Evolutionary conservation across 2,888 invertebrate genomes (phyloP).

Genomic region (Ennomos erosarius): DNA sequence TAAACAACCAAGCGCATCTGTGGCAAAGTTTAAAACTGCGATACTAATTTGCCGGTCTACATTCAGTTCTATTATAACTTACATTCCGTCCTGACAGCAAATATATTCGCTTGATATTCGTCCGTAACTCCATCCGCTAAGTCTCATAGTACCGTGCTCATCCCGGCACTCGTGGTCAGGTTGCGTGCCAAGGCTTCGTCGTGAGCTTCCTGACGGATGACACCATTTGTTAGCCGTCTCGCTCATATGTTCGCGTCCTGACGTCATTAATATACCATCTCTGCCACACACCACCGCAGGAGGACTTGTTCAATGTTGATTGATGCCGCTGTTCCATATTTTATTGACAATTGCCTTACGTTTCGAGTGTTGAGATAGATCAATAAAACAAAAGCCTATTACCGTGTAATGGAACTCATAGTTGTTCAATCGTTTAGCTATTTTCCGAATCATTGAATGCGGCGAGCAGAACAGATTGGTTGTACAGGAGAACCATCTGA

Average conservation of each 20-base stretch:
- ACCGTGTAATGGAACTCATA: too few species aligned
- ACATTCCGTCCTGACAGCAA: constrained; percentile 11
- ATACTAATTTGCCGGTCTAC: constrained; percentile 27
- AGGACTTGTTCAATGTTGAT: constrained; percentile 5
- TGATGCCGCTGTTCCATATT: constrained; percentile 3
- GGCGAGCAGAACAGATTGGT: neutral
- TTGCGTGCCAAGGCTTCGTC: constrained; percentile 47
- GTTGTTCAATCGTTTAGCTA: constrained; percentile 1
- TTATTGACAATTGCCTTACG: constrained; percentile 8
- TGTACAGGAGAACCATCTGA: neutral
- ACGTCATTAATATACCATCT: constrained; percentile 48
- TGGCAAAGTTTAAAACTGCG: constrained; percentile 9
- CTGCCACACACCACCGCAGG: constrained; percentile 5
- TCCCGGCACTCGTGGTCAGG: constrained; percentile 35
- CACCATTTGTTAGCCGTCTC: constrained; percentile 53
- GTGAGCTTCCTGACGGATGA: constrained; percentile 54
- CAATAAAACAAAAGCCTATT: too few species aligned
- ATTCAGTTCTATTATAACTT: constrained; percentile 4
- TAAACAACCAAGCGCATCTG: constrained; percentile 9
- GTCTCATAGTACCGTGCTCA: constrained; percentile 30
- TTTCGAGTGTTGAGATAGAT: too few species aligned
- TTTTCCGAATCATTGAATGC: constrained; percentile 7
- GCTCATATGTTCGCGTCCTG: constrained; percentile 49
- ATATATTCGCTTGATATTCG: constrained; percentile 17
- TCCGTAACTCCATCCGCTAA: constrained; percentile 26